Base-by-base conservation (phyloP, 2,888 invertebrate species). In the Thumatha senex region DNA sequence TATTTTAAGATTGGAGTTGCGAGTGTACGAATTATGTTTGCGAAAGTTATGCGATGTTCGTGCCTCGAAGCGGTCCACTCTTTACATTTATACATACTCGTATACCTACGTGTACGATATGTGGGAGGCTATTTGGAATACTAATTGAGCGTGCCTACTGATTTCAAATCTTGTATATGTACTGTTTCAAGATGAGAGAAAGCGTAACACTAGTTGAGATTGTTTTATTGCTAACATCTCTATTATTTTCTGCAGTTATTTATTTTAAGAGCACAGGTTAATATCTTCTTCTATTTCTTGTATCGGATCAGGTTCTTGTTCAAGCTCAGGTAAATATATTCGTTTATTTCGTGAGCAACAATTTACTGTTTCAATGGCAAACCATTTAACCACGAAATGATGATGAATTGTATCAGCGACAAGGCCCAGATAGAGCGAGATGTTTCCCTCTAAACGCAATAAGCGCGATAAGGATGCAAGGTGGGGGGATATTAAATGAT, bases 311-410 rank as follows among this genome's bases (percentile, higher is more conserved):
- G n/a, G n/a, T n/a, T n/a, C n/a, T n/a, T n/a, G n/a, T n/a, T n/a
- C n/a, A n/a, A n/a, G n/a, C n/a, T n/a, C n/a, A n/a, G n/a, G n/a
- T n/a, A n/a, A n/a, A n/a, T 24, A 24, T 24, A 4, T 24, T 2
- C 18, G 18, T 24, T 24, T 24, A 24, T 24, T 24, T 5, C 18
- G 5, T 24, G 18, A 70, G 66, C 71, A 67, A 67, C 74, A 72
- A 78, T 76, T 71, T 69, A 67, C 71, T 67, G 66, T 78, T 74
- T 91, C 86, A 90, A 92, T 92, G 80, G 84, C 84, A 87, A 89
- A 82, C 78, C 92, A 91, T 82, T 81, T 86, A 91, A 89, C 88
- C 91, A 92, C 84, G 84, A 91, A 92, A 92, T 81, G 88, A 92
- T 92, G 92, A 92, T 92, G 91, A 92, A 92, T 92, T 82, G 89